phyloP scores from a whole-genome alignment of 2,888 invertebrate genomes.

The Thera britannica region DNA sequence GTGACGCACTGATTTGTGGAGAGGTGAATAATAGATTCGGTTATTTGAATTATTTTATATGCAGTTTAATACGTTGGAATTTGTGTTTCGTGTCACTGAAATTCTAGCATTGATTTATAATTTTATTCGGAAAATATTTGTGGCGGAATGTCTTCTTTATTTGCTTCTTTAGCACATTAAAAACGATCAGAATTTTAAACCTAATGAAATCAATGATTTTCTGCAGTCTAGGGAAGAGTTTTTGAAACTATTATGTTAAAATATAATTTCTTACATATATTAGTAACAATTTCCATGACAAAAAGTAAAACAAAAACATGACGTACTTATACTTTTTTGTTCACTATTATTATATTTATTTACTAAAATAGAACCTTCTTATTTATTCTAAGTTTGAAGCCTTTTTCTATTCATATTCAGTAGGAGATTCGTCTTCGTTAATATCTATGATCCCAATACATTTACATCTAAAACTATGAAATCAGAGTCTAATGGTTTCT shows the following conservation, averaged over 20 bases:
- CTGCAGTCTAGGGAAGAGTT: not conserved
- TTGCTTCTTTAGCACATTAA: no score
- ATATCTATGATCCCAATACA: not conserved
- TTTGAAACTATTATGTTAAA: no score
- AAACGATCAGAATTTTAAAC: not conserved
- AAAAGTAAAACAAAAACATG: no score
- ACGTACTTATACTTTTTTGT: no score
- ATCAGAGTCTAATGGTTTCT: not conserved
- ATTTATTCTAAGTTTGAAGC: no score
- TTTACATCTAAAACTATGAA: conserved; percentile 1
- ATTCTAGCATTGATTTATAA: conserved; percentile 13
- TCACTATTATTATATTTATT: no score
- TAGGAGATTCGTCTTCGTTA: no score
- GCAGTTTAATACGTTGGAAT: conserved; percentile 30
- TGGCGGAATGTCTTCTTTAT: not conserved
- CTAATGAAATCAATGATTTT: not conserved
- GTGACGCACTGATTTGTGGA: conserved; percentile 47
- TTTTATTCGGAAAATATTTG: not conserved
- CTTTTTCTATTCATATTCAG: no score
- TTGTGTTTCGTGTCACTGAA: conserved; percentile 11
- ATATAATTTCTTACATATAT: no score
- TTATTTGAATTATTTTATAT: conserved; percentile 40
- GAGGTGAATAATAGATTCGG: conserved; percentile 42
- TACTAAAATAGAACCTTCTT: no score
- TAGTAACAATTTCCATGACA: no score